Evolutionary conservation across 1,140 invertebrate species (phyloP).

Genomic region (Aphaenogaster ashmeadi): DNA sequence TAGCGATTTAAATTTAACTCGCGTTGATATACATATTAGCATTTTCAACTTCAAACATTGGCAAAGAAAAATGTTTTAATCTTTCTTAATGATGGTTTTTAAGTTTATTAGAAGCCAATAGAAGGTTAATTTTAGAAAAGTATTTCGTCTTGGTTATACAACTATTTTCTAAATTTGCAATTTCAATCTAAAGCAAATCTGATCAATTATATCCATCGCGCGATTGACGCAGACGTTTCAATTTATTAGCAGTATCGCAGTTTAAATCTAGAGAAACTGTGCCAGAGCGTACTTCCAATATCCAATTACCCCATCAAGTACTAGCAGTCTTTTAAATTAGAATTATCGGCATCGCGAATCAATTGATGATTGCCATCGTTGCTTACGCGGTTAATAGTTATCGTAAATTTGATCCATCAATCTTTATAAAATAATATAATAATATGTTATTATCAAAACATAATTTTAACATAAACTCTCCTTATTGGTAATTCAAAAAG

Average conservation of each 20-base stretch:
- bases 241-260: conserved; percentile 42
- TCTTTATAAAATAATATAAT: not conserved
- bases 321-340: conserved; percentile 39
- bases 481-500: not conserved
- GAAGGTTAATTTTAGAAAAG: conserved; percentile 6
- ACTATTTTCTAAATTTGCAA: not conserved
- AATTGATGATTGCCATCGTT: not conserved
- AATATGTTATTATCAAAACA: not conserved
- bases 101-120: not conserved
- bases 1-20: not conserved
- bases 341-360: conserved; percentile 19
- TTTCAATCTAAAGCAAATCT: conserved; percentile 23
- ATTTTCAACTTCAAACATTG: not conserved
- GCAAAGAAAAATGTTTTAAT: not conserved
- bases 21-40: too few relatives aligned
- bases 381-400: not conserved
- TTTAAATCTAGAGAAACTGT: conserved; percentile 39
- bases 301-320: conserved; percentile 42
- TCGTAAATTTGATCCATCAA: not conserved
- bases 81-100: not conserved
- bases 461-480: not conserved
- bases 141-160: not conserved
- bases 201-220: not conserved
- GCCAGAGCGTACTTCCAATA: conserved; percentile 32
- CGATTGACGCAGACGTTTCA: not conserved